These are phyloP conservation scores for Cylindroiulus punctatus DNA, from an alignment of 2,888 invertebrate species.

Conservation along the genomic window DNA sequence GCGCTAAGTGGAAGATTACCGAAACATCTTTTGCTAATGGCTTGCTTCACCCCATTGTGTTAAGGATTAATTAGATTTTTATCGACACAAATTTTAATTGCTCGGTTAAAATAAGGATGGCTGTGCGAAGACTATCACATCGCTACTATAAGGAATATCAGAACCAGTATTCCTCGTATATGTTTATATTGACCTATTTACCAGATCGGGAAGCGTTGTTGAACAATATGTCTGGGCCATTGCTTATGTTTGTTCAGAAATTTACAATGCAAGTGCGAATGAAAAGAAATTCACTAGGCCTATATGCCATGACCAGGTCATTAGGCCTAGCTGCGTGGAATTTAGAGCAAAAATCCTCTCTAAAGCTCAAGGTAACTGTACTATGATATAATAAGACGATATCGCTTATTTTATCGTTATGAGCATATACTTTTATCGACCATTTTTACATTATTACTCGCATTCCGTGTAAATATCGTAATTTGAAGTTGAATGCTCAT, in stretches of 20 bases:
- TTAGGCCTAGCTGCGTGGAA: constrained; percentile 30
- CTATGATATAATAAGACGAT: not conserved
- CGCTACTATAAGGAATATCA: not conserved
- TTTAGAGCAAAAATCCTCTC: constrained; percentile 10
- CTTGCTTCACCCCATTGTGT: not conserved
- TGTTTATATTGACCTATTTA: constrained; percentile 35
- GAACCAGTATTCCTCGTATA: not conserved
- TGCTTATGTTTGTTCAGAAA: constrained; percentile 6
- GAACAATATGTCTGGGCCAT: constrained; percentile 43
- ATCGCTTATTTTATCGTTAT: not conserved
- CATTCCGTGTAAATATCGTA: no score
- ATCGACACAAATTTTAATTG: constrained; percentile 25
- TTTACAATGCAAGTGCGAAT: constrained; percentile 37
- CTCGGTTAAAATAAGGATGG: not conserved
- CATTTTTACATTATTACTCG: not conserved
- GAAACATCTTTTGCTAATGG: not conserved
- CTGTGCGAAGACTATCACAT: not conserved
- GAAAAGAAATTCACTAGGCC: constrained; percentile 47
- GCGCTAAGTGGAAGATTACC: not conserved
- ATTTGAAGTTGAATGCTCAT: no score
- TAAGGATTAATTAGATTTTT: constrained; percentile 1
- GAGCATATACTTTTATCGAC: not conserved
- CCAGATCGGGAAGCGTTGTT: constrained; percentile 6
- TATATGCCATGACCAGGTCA: constrained; percentile 35
- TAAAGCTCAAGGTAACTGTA: constrained; percentile 37